These are phyloP conservation scores for Bruchidius siliquastri DNA, from an alignment of 2,888 invertebrate genomes.

Conservation along the genomic window DNA sequence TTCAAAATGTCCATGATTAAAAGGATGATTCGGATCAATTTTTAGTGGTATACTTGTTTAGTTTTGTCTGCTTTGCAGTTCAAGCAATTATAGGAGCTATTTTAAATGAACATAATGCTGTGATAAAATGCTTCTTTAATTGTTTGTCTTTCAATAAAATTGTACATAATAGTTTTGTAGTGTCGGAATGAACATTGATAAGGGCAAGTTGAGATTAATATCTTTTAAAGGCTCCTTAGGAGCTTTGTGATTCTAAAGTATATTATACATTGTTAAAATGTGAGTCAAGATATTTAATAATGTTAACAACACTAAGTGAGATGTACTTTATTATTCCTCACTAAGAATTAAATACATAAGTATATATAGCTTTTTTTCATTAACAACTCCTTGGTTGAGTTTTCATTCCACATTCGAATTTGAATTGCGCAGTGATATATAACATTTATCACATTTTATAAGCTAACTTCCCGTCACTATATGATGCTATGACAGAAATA, in stretches of 20 bases:
- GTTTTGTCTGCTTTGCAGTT: background rate
- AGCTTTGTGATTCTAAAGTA: slow-evolving; percentile 23
- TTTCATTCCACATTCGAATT: no score
- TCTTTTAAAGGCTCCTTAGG: slow-evolving; percentile 21
- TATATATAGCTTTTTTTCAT: slow-evolving; percentile 1
- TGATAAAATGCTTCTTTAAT: background rate
- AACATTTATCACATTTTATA: no score
- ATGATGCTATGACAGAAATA: no score
- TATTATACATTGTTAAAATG: slow-evolving; percentile 31
- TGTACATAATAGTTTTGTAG: slow-evolving; percentile 4
- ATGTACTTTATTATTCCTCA: slow-evolving; percentile 44
- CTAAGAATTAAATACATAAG: slow-evolving; percentile 18
- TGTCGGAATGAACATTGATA: background rate
- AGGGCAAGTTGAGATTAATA: slow-evolving; percentile 5
- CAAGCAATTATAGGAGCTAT: background rate
- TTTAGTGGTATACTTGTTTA: background rate
- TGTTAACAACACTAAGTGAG: slow-evolving; percentile 39
- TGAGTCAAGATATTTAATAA: slow-evolving; percentile 42
- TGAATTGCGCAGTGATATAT: no score
- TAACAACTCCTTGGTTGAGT: background rate
- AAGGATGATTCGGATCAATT: no score
- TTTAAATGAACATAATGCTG: background rate
- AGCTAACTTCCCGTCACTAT: no score
- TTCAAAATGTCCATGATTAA: no score
- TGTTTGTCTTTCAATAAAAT: background rate